A percentile compares a stretch with the other conserved stretches of the same genome.
These are phyloP conservation scores for Neoitamus cyanurus DNA, from an alignment of 2,888 invertebrate species.

Conservation along the genomic window DNA sequence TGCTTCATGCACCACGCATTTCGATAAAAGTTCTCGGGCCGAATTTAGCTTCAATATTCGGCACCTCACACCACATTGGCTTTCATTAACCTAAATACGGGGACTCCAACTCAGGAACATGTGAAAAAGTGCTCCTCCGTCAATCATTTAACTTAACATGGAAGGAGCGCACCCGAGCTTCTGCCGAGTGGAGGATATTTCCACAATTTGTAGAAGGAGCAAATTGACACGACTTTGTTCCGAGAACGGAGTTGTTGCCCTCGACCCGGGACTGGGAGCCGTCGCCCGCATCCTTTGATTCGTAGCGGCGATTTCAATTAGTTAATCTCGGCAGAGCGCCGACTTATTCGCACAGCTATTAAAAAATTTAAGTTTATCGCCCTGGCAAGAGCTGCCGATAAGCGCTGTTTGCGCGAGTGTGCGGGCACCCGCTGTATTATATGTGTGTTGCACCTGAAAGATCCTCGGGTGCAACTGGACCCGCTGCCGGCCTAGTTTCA, in stretches of 20 bases:
- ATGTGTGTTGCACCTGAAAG: background rate
- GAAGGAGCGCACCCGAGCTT: background rate
- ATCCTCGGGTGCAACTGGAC: background rate
- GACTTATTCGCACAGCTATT: background rate
- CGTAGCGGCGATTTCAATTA: background rate
- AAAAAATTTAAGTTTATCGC: slow-evolving; percentile 4
- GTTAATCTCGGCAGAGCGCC: background rate
- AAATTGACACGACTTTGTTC: background rate
- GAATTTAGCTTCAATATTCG: background rate
- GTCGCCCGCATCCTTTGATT: background rate
- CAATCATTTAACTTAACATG: background rate
- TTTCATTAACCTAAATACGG: slow-evolving; percentile 5
- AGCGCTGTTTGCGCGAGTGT: background rate
- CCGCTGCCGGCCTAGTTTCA: background rate
- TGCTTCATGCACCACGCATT: background rate
- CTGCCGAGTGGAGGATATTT: background rate
- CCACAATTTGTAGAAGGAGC: background rate
- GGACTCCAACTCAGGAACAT: background rate
- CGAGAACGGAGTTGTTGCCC: background rate
- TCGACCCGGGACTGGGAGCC: background rate
- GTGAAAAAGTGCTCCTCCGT: background rate
- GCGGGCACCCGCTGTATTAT: background rate
- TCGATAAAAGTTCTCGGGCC: background rate
- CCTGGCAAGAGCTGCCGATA: background rate
- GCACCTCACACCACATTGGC: background rate